Evolutionary conservation across 2,888 invertebrate species (phyloP).

Genomic region (Leucoma salicis): DNA sequence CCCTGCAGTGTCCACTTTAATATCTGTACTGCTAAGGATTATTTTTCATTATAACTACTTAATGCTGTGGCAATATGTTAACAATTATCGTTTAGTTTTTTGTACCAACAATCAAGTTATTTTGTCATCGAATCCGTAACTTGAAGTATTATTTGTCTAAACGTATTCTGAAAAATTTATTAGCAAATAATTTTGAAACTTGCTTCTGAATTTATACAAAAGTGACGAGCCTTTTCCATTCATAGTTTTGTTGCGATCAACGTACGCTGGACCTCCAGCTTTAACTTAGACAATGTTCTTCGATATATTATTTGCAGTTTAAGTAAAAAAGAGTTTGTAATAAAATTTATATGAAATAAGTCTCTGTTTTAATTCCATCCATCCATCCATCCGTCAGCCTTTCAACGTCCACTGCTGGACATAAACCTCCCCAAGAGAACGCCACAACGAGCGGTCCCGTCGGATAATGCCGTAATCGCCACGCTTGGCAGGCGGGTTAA

Average conservation of each 20-base stretch:
- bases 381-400: too few relatives aligned
- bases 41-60: conserved; percentile 33
- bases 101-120: conserved; percentile 18
- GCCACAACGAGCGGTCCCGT: too few relatives aligned
- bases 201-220: too few relatives aligned
- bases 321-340: conserved; percentile 78
- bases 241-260: conserved; percentile 55
- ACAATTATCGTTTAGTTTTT: conserved; percentile 25
- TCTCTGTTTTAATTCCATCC: conserved; percentile 43
- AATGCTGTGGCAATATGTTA: conserved; percentile 17
- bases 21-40: conserved; percentile 27
- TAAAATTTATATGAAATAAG: conserved; percentile 77
- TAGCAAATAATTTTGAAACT: too few relatives aligned
- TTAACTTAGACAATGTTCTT: conserved; percentile 64
- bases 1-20: conserved; percentile 55
- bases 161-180: too few relatives aligned
- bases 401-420: too few relatives aligned
- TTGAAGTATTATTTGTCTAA: too few relatives aligned
- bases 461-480: too few relatives aligned
- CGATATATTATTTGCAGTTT: conserved; percentile 76
- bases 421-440: too few relatives aligned
- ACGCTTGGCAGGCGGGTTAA: too few relatives aligned
- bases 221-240: conserved; percentile 61
- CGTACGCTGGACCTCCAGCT: conserved; percentile 57
- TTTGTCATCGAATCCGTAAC: too few relatives aligned